phyloP scores from a whole-genome alignment of 2,888 invertebrate species.

The Limnephilus rhombicus region DNA sequence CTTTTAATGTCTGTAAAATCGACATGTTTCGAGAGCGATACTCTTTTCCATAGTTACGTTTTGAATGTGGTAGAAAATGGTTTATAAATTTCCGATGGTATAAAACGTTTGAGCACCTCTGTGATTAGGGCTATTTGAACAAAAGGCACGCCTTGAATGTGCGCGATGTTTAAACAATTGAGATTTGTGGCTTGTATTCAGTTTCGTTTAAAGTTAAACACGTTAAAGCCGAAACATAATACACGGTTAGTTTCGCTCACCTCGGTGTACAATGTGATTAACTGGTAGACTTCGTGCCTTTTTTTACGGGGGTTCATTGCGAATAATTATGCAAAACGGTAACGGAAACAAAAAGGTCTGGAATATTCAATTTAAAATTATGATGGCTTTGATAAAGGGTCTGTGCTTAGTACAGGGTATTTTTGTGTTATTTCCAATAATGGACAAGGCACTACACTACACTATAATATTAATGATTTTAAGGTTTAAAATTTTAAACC shows the following conservation, averaged over 20 bases:
- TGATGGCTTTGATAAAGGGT: neutral
- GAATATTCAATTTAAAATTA: neutral
- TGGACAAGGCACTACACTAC: neutral
- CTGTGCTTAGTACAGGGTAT: neutral
- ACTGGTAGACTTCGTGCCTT: neutral
- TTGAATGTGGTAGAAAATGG: too few relatives aligned
- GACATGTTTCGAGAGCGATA: too few relatives aligned
- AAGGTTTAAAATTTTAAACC: neutral
- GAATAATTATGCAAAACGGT: slow-evolving; percentile 1
- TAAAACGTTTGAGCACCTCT: neutral
- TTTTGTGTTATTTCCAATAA: neutral
- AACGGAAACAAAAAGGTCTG: neutral
- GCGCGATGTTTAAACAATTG: slow-evolving; percentile 26
- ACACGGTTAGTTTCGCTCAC: slow-evolving; percentile 1
- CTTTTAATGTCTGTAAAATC: too few relatives aligned
- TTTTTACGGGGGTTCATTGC: neutral
- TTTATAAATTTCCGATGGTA: too few relatives aligned
- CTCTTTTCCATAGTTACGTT: too few relatives aligned
- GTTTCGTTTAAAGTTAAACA: slow-evolving; percentile 1
- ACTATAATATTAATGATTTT: neutral
- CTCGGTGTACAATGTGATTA: neutral
- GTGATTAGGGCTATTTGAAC: neutral
- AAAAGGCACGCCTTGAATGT: slow-evolving; percentile 23
- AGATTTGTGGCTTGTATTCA: slow-evolving; percentile 14
- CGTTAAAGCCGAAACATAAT: neutral